Percentiles rank a stretch among this genome's conserved stretches.
Conservation (phyloP, 1,140 invertebrate genomes). For the Bombus soroeensis region DNA sequence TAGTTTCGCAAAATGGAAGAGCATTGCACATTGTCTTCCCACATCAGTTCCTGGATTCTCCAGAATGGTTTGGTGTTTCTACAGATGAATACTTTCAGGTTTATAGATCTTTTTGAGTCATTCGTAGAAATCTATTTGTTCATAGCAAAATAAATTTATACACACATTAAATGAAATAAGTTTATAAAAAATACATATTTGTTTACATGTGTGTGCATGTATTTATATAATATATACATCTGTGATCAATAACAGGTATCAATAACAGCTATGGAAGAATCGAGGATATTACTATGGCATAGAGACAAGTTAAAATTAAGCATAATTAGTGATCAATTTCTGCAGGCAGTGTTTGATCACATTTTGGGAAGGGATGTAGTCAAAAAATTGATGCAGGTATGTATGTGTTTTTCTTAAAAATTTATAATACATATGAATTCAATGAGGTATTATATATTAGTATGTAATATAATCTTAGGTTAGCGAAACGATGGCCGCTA, state of each 20-base stretch:
- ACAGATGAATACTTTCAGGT: conserved; percentile 95
- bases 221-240: neutral
- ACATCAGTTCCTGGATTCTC: conserved; percentile 96
- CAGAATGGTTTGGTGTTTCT: conserved; percentile 95
- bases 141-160: neutral
- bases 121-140: neutral
- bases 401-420: neutral
- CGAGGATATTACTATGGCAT: conserved; percentile 93
- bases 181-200: no score
- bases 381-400: conserved; percentile 94
- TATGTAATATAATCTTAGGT: conserved; percentile 82
- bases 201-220: no score
- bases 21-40: conserved; percentile 94
- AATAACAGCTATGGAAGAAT: conserved; percentile 94
- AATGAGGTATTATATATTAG: neutral
- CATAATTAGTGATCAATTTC: conserved; percentile 92
- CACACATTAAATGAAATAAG: neutral
- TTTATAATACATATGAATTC: neutral
- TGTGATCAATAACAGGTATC: conserved; percentile 85
- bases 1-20: conserved; percentile 93
- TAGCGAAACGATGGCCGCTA: conserved; percentile 90
- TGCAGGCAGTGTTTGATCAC: conserved; percentile 93
- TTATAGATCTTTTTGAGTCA: neutral
- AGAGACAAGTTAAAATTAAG: conserved; percentile 92
- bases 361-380: conserved; percentile 94